Base-by-base conservation (phyloP, 1,140 invertebrate species). In the Manduca sexta region DNA sequence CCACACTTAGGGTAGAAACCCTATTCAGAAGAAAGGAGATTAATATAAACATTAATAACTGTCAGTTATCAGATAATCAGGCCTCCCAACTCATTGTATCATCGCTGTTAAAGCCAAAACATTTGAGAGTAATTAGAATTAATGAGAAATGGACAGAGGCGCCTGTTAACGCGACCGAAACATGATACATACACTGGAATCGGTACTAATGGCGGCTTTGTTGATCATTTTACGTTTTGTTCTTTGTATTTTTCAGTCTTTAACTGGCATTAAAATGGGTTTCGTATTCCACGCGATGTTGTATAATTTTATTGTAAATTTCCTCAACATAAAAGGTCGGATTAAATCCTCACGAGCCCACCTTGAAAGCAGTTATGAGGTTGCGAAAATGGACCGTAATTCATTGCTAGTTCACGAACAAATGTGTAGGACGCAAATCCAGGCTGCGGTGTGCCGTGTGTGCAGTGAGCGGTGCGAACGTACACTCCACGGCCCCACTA, bases 71-170 rank as follows among this genome's bases (percentile, higher is more conserved):
- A 26, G 21, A 26, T 26, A 26, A 26, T 26, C 21, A 26, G 21
- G 21, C 21, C 4, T 26, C 1, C 21, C 21, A 26, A 26, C 21
- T 49, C 52, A 50, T 52, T 42, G 41, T 48, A 41, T 48, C 42
- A 46, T 50, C 40, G 17, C 59, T 64, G 55, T 63, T 59, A 69
- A 73, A 70, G 58, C 59, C 58, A 57, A 64, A 74, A 69, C 60
- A 74, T 69, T 71, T 69, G 70, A 62, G 52, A 62, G 69, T 72
- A 76, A 80, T 80, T 75, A 76, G 64, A 68, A 71, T 77, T 76
- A 80, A 77, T 71, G 74, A 80, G 69, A 74, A 73, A 67, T 68
- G 64, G 53, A 65, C 64, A 69, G 62, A 67, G 67, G 62, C 64
- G 55, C 52, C 47, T 65, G 60, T 72, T 74, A 66, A 73, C 65